Evolutionary conservation across 1,140 invertebrate species (phyloP).

Genomic region (Hyposmocoma kahamanoa): DNA sequence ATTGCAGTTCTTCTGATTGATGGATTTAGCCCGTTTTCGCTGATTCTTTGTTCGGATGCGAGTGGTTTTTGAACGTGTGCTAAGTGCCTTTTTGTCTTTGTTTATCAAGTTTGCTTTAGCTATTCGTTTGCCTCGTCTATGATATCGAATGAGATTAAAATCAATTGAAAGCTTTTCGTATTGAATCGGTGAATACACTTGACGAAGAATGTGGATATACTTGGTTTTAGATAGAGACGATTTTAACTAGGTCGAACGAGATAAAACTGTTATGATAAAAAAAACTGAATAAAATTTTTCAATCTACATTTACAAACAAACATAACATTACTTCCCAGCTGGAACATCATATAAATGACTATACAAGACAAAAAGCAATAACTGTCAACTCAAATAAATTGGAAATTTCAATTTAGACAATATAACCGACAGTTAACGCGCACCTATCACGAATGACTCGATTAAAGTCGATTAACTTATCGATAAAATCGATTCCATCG

Average conservation of each 20-base stretch:
- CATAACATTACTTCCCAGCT: too few relatives aligned
- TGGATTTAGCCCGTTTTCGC: slow-evolving; percentile 37
- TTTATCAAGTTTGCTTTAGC: not conserved
- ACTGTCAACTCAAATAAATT: slow-evolving; percentile 21
- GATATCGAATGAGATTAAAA: too few relatives aligned
- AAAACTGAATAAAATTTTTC: too few relatives aligned
- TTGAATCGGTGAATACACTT: too few relatives aligned
- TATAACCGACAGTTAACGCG: slow-evolving; percentile 27
- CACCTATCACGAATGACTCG: slow-evolving; percentile 22
- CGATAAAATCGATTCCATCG: slow-evolving; percentile 25
- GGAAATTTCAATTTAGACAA: slow-evolving; percentile 31
- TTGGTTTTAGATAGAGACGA: too few relatives aligned
- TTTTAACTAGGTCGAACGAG: too few relatives aligned
- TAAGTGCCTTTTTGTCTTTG: slow-evolving; percentile 31
- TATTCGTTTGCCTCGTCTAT: too few relatives aligned
- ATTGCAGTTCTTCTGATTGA: slow-evolving; percentile 65
- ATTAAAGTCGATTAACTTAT: slow-evolving; percentile 27
- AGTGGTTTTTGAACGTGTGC: slow-evolving; percentile 32
- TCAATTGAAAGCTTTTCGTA: too few relatives aligned
- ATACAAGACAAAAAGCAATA: slow-evolving; percentile 14
- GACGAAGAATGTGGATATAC: too few relatives aligned
- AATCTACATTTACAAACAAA: too few relatives aligned
- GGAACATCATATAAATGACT: too few relatives aligned
- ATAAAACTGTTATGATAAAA: too few relatives aligned
- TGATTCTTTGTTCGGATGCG: slow-evolving; percentile 19